phyloP scores from a whole-genome alignment of 2,888 invertebrate species.

The Coenonympha arcania region DNA sequence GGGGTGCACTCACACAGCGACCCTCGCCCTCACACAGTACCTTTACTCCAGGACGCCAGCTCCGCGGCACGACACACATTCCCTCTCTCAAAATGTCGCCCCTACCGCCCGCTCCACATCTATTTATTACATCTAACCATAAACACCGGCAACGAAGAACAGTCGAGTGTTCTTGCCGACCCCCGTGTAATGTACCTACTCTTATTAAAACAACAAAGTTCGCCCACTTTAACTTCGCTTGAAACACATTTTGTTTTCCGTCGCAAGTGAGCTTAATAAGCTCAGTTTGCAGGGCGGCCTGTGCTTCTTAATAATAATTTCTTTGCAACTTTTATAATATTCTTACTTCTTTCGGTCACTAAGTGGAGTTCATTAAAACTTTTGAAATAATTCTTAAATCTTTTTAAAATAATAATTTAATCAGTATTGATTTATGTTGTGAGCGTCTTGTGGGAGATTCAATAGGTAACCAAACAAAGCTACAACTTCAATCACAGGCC shows the following conservation, averaged over 20 bases:
- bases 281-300: conserved; percentile 22
- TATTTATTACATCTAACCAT: conserved; percentile 33
- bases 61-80: conserved; percentile 37
- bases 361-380: conserved; percentile 17
- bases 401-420: too few species aligned
- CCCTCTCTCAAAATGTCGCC: conserved; percentile 28
- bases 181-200: conserved; percentile 24
- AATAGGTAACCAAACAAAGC: too few species aligned
- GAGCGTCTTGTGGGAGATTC: too few species aligned
- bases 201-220: conserved; percentile 31
- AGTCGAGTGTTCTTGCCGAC: conserved; percentile 27
- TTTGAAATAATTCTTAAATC: neutral
- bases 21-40: conserved; percentile 30
- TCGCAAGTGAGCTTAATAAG: conserved; percentile 29
- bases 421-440: too few species aligned
- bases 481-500: too few species aligned
- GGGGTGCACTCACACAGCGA: conserved; percentile 29
- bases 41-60: conserved; percentile 36
- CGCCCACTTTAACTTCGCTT: conserved; percentile 20
- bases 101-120: conserved; percentile 29
- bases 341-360: conserved; percentile 24
- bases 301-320: conserved; percentile 28
- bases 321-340: conserved; percentile 30
- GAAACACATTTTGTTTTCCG: conserved; percentile 25
- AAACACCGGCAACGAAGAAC: conserved; percentile 29